These are phyloP conservation scores for Cherax quadricarinatus DNA, from an alignment of 1,140 invertebrate species.

Conservation along the genomic window DNA sequence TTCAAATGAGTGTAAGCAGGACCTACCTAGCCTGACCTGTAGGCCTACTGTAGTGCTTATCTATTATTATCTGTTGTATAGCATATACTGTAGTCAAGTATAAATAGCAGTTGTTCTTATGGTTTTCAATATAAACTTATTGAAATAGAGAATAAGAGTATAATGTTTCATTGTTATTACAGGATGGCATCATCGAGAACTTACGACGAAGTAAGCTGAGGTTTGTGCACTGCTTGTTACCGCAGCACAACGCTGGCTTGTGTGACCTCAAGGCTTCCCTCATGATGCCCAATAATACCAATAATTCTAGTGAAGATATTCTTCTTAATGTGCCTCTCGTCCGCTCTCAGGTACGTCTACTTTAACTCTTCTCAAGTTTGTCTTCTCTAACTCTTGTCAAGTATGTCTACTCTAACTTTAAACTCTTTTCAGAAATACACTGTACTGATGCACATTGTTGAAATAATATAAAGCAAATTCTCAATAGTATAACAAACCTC, in stretches of 20 bases:
- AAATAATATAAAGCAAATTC: too few relatives aligned
- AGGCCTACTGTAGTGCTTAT: too few relatives aligned
- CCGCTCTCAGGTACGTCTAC: slow-evolving; percentile 85
- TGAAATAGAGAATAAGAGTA: too few relatives aligned
- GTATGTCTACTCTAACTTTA: slow-evolving; percentile 76
- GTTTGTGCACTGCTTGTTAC: slow-evolving; percentile 93
- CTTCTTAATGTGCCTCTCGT: slow-evolving; percentile 92
- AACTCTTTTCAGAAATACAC: too few relatives aligned
- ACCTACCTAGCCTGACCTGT: too few relatives aligned
- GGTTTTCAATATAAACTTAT: too few relatives aligned
- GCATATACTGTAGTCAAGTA: too few relatives aligned
- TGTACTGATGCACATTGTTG: too few relatives aligned
- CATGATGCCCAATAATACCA: slow-evolving; percentile 71
- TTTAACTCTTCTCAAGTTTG: slow-evolving; percentile 77
- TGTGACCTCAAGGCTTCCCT: slow-evolving; percentile 76
- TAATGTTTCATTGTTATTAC: neutral
- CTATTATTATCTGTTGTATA: too few relatives aligned
- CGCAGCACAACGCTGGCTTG: slow-evolving; percentile 86
- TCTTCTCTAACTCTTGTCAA: slow-evolving; percentile 70
- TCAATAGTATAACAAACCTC: too few relatives aligned
- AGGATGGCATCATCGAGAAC: slow-evolving; percentile 93
- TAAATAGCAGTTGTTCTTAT: too few relatives aligned
- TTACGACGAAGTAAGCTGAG: slow-evolving; percentile 87
- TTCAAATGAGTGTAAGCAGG: too few relatives aligned
- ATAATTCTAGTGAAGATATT: slow-evolving; percentile 78